A percentile compares a stretch with the other conserved stretches of the same genome.
Conservation (phyloP, 2,113 vertebrate species). For the Leucopsar rothschildi region DNA sequence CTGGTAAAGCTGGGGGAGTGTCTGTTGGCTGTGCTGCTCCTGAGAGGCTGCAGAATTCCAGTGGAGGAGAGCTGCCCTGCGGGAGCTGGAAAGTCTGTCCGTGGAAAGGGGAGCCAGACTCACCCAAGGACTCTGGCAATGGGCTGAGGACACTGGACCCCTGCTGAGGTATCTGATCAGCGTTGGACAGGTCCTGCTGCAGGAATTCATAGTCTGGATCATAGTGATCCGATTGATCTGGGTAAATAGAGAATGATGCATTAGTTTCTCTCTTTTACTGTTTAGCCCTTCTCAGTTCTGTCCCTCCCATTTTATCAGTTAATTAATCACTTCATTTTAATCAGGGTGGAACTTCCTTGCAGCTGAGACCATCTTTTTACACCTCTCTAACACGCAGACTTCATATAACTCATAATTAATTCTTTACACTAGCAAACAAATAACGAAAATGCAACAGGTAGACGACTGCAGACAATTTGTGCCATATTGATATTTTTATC, state of each 20-base stretch:
- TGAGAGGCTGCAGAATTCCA: constrained; percentile 32
- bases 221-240: constrained; percentile 97
- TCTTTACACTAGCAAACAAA: background rate
- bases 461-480: background rate
- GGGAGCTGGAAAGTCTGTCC: constrained; percentile 80
- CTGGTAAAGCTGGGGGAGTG: constrained; percentile 88
- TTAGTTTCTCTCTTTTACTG: background rate
- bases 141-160: constrained; percentile 83
- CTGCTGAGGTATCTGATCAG: constrained; percentile 83
- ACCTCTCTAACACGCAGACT: background rate
- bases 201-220: constrained; percentile 98
- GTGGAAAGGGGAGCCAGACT: constrained; percentile 83
- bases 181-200: constrained; percentile 90
- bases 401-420: background rate
- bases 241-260: background rate
- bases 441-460: background rate
- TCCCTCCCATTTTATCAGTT: background rate
- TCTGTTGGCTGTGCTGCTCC: constrained; percentile 59
- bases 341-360: background rate
- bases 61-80: constrained; percentile 46
- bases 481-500: background rate
- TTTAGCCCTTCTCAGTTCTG: background rate
- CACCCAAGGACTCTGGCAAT: constrained; percentile 86
- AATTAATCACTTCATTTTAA: background rate
- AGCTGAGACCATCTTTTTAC: background rate